These are phyloP conservation scores for Theristicus caerulescens DNA, from an alignment of 2,113 vertebrate species.

Conservation along the genomic window DNA sequence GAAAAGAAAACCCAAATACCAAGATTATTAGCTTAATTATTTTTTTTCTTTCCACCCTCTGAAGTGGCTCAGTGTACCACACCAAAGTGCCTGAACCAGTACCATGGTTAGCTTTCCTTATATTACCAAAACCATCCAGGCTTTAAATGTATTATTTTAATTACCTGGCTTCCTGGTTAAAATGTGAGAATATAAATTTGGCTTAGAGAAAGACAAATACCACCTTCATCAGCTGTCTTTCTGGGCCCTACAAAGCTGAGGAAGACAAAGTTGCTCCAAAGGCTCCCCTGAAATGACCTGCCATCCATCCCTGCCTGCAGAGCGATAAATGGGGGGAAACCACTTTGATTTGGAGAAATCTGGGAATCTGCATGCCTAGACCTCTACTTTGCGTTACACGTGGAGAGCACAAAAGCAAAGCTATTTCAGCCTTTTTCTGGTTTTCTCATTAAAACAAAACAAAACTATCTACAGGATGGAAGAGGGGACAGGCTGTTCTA, in stretches of 20 bases:
- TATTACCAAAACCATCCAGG: background rate
- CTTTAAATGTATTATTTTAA: background rate
- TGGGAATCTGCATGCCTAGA: background rate
- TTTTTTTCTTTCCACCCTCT: background rate
- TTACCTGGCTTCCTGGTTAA: background rate
- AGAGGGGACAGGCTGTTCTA: conserved; percentile 46
- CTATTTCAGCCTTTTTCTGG: background rate
- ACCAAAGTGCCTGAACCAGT: background rate
- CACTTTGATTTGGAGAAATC: background rate
- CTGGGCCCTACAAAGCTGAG: background rate
- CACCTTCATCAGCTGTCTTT: background rate
- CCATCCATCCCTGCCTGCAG: background rate
- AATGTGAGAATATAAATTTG: background rate
- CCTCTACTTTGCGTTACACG: background rate
- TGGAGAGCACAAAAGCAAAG: background rate
- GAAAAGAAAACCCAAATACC: background rate
- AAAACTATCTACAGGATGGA: conserved; percentile 11
- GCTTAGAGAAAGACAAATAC: background rate
- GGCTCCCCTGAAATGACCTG: background rate
- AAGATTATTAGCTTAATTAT: background rate
- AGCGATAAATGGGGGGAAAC: background rate
- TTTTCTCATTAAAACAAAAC: conserved; percentile 40
- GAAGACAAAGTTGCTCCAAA: background rate
- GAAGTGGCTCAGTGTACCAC: background rate
- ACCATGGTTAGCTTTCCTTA: background rate